A percentile compares a stretch with the other conserved stretches of the same genome.
Evolutionary conservation across 2,113 vertebrate species (phyloP).

Genomic region (Murina feae): DNA sequence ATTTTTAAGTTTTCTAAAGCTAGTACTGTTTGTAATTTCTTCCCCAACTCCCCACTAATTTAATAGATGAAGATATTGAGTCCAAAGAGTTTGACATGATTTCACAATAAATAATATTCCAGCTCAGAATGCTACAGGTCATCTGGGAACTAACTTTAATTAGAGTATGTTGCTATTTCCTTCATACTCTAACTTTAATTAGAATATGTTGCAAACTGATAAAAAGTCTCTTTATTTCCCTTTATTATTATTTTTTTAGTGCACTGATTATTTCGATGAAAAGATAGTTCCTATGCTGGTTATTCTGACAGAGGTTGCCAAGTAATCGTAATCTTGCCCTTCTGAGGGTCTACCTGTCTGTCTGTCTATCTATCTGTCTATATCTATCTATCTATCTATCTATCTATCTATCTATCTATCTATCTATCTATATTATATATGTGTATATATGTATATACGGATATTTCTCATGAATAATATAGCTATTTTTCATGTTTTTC

Average conservation of each 20-base stretch:
- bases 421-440: neutral
- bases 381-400: neutral
- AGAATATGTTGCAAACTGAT: neutral
- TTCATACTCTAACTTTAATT: neutral
- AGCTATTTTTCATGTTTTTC: neutral
- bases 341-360: neutral
- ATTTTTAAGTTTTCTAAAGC: neutral
- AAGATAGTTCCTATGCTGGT: neutral
- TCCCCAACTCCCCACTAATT: neutral
- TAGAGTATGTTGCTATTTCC: neutral
- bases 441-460: neutral
- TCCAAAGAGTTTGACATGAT: neutral
- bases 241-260: neutral
- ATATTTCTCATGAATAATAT: neutral
- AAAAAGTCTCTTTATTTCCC: neutral
- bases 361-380: neutral
- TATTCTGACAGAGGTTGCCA: neutral
- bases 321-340: neutral
- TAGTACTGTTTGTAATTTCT: neutral
- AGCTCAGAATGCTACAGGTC: neutral
- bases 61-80: neutral
- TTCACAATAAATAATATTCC: neutral
- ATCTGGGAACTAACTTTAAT: neutral
- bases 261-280: neutral
- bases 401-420: neutral